Conservation (phyloP, 1,140 invertebrate genomes). For the Micrasema longulum region DNA sequence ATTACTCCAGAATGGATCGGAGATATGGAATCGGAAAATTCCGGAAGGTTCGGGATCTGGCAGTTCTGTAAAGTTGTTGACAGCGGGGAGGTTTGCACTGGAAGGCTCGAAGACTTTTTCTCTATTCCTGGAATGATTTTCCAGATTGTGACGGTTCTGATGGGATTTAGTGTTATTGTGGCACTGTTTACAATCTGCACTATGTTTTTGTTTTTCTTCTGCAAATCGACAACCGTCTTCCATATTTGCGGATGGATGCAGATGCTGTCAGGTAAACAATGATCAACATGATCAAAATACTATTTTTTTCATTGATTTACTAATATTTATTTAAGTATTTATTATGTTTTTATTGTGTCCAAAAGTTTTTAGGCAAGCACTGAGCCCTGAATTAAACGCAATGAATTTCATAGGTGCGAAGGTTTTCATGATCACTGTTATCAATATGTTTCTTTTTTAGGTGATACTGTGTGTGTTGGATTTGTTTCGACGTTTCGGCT, state of each 20-base stretch:
- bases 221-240: constrained; percentile 93
- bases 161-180: constrained; percentile 87
- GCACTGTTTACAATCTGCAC: constrained; percentile 87
- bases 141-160: constrained; percentile 86
- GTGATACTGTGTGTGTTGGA: too few species aligned
- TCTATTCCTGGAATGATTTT: constrained; percentile 80
- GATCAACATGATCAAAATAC: too few species aligned
- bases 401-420: too few species aligned
- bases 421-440: too few species aligned
- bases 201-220: constrained; percentile 94
- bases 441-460: too few species aligned
- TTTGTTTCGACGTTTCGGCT: too few species aligned
- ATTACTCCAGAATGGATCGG: constrained; percentile 96
- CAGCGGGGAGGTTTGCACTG: constrained; percentile 81
- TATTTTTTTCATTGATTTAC: too few species aligned
- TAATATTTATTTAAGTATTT: too few species aligned
- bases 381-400: too few species aligned
- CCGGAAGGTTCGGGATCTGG: constrained; percentile 94
- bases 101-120: constrained; percentile 85
- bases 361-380: too few species aligned
- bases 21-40: constrained; percentile 84
- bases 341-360: too few species aligned
- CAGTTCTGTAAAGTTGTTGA: constrained; percentile 82
- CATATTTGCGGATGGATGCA: constrained; percentile 95
- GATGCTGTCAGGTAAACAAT: constrained; percentile 85